Conservation (phyloP, 2,797 vertebrate genomes). For the Antrozous pallidus region DNA sequence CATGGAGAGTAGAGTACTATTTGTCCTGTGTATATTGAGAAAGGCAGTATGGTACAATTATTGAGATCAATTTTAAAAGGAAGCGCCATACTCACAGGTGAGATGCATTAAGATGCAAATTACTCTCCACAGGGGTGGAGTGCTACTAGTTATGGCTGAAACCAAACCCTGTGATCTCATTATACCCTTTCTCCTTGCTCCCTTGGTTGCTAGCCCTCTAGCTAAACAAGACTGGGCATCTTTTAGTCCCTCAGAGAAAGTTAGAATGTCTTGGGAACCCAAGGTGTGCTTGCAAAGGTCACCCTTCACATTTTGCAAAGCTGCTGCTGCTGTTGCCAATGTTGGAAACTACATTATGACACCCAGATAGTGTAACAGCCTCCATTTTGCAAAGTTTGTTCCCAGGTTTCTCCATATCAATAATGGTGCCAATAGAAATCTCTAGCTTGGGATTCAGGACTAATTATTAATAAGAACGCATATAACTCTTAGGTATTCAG, state of each 20-base stretch:
- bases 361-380: neutral
- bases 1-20: neutral
- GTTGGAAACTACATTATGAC: neutral
- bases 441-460: neutral
- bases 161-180: slow-evolving; percentile 35
- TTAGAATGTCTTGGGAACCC: slow-evolving; percentile 20
- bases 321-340: neutral
- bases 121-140: neutral
- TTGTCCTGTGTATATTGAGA: neutral
- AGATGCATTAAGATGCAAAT: slow-evolving; percentile 6
- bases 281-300: neutral
- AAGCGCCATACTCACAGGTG: neutral
- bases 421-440: neutral
- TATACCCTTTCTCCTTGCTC: neutral
- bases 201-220: slow-evolving; percentile 22
- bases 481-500: neutral
- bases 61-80: slow-evolving; percentile 18
- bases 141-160: slow-evolving; percentile 37
- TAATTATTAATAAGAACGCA: neutral
- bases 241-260: slow-evolving; percentile 38
- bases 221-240: slow-evolving; percentile 31
- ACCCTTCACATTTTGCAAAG: slow-evolving; percentile 18
- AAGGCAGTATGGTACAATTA: neutral
- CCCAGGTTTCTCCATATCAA: neutral
- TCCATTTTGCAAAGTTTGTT: neutral